These are phyloP conservation scores for Deroplatys truncata DNA, from an alignment of 2,888 invertebrate genomes.

Conservation along the genomic window DNA sequence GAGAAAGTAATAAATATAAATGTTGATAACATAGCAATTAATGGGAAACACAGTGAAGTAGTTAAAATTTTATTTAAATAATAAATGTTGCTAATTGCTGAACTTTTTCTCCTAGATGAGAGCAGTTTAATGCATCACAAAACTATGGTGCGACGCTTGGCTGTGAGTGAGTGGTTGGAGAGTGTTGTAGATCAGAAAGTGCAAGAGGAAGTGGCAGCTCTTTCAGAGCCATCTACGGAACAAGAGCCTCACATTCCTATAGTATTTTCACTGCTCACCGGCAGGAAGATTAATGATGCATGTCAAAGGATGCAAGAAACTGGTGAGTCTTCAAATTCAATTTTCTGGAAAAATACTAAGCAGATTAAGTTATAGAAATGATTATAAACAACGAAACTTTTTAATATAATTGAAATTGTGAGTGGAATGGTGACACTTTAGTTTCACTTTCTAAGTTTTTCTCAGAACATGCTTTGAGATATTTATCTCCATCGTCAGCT, in stretches of 20 bases:
- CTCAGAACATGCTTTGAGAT: no score
- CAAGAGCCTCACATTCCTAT: conserved; percentile 44
- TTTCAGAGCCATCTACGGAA: conserved; percentile 39
- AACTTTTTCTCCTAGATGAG: neutral
- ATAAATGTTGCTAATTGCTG: neutral
- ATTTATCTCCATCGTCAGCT: no score
- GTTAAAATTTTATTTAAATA: no score
- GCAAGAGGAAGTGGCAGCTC: conserved; percentile 37
- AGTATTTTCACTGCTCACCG: conserved; percentile 45
- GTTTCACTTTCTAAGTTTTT: no score
- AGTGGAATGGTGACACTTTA: no score
- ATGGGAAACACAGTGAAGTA: no score
- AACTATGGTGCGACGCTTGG: conserved; percentile 55
- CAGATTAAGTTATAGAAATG: no score
- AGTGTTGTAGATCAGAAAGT: conserved; percentile 48
- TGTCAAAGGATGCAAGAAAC: conserved; percentile 39
- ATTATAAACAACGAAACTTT: no score
- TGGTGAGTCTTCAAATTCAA: conserved; percentile 26
- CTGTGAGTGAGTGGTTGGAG: conserved; percentile 62
- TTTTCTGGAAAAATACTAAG: no score
- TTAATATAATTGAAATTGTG: no score
- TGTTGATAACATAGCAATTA: no score
- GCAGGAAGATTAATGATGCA: conserved; percentile 46
- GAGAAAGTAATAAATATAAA: no score
- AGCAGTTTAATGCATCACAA: conserved; percentile 41